Base-by-base conservation (phyloP, 2,797 vertebrate species). In the Uromys caudimaculatus region DNA sequence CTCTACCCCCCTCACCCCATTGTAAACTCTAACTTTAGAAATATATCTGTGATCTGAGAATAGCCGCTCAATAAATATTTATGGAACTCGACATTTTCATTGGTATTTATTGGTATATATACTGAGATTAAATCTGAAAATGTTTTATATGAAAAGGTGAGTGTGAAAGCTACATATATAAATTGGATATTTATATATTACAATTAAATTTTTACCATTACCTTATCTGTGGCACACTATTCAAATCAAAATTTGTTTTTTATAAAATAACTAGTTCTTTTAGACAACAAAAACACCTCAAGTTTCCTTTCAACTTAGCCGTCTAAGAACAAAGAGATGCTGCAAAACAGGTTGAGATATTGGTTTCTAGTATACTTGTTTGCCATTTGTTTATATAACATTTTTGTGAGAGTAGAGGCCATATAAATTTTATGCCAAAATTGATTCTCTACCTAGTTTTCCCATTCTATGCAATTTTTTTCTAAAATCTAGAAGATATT, bases 291-390 rank as follows among this genome's bases (percentile, higher is more conserved):
- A 90, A n/a, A 47, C 24, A 62, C 58, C 9, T 27, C 29, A 32
- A 44, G 4, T 21, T 6, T 44, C 32, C n/a, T 83, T 38, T 87
- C 50, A 52, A 44, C 2, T 67, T 90, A 84, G 21, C 1, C 24
- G 35, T 38, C 41, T 88, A 82, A 67, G 17, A 77, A 35, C 13
- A 90, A 62, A 81, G 16, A 3, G 1, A 41, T 58, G 3, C 1
- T 23, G 56, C 75, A 90, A 96, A 94, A 24, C 38, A 35, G 16
- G 58, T 90, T 94, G 82, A 75, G 32, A 93, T 56, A 78, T 86
- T 91, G 16, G 7, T 86, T 92, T 90, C 35, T 89, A 60, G 3
- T 86, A 78, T 71, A 56, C 93, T 82, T 2, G 91, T 93, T 91
- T 67, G 84, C 4, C 64, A 29, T 77, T 32, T 12, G 35, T 32